phyloP scores from a whole-genome alignment of 2,888 invertebrate genomes.

The Chymomyza fuscimana region DNA sequence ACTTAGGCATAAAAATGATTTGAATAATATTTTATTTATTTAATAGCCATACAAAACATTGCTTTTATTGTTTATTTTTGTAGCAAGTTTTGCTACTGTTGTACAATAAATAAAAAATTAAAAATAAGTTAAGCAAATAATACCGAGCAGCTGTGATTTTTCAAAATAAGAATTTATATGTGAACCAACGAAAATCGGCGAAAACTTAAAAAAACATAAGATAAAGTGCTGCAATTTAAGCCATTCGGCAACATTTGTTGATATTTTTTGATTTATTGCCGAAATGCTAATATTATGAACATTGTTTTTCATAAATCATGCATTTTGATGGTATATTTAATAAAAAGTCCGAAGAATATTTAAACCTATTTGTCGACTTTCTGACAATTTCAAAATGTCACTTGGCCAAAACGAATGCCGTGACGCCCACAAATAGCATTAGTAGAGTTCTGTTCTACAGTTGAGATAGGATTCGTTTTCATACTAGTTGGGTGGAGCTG shows the following conservation, averaged over 20 bases:
- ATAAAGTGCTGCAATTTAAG: slow-evolving; percentile 4
- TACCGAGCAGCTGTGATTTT: slow-evolving; percentile 15
- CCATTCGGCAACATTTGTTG: not conserved
- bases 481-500: not conserved
- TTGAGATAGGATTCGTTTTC: not conserved
- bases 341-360: not conserved
- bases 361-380: not conserved
- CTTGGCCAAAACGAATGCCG: no score
- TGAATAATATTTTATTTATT: not conserved
- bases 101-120: not conserved
- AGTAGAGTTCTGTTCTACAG: no score
- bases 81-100: slow-evolving; percentile 8
- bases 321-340: not conserved
- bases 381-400: not conserved
- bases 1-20: not conserved
- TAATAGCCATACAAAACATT: not conserved
- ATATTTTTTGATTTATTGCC: slow-evolving; percentile 7
- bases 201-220: not conserved
- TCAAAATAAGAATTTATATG: not conserved
- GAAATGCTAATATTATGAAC: not conserved
- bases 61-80: slow-evolving; percentile 2
- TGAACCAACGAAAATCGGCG: not conserved
- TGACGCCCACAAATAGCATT: no score
- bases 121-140: slow-evolving; percentile 11
- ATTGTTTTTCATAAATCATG: not conserved